Evolutionary conservation across 2,888 invertebrate species (phyloP).

Genomic region (Synergus gifuensis): DNA sequence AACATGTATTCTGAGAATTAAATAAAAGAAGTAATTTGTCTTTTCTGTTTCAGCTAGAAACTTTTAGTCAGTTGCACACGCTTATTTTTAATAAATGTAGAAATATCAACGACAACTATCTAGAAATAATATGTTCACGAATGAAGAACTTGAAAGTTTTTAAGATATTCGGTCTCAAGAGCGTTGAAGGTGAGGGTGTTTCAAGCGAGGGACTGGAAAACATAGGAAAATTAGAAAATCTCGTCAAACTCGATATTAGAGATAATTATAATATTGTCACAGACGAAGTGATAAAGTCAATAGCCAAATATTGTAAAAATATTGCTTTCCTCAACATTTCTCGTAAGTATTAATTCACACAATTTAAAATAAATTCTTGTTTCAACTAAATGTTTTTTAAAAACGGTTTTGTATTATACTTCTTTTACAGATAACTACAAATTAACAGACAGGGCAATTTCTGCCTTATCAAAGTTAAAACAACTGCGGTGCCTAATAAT

Average conservation of each 20-base stretch:
- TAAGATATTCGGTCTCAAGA: background rate
- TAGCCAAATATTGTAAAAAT: background rate
- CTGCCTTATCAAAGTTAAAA: background rate
- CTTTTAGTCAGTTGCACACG: background rate
- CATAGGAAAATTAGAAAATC: slow-evolving; percentile 1
- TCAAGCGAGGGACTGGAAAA: background rate
- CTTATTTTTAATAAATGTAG: background rate
- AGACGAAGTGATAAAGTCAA: background rate
- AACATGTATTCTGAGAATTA: background rate
- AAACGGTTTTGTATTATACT: background rate
- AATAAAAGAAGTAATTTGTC: background rate
- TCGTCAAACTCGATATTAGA: background rate
- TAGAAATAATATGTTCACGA: background rate
- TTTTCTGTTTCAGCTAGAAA: background rate
- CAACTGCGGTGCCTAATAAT: background rate
- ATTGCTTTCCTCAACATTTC: slow-evolving; percentile 8
- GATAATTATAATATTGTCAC: background rate
- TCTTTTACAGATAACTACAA: slow-evolving; percentile 4
- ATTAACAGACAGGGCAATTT: background rate
- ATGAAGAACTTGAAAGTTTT: slow-evolving; percentile 10
- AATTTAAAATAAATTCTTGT: background rate
- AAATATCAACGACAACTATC: background rate
- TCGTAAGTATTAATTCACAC: background rate
- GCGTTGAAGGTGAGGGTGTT: background rate
- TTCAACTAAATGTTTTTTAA: background rate